Evolutionary conservation across 2,113 vertebrate genomes (phyloP), one percentile per base, ranked within the genome.

Genomic region (Atherinomorus stipes): DNA sequence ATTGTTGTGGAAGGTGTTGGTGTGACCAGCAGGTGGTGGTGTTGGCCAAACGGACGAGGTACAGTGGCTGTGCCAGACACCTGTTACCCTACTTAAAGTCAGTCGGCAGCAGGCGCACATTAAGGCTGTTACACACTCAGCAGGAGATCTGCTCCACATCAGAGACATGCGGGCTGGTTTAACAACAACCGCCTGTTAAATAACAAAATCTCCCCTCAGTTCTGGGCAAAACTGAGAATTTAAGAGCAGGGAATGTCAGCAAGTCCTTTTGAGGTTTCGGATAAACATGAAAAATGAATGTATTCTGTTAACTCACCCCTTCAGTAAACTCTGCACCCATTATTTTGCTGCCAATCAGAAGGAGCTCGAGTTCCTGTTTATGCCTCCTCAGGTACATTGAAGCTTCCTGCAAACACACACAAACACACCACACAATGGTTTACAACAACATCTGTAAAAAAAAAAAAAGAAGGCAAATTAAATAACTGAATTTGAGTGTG

Each of bases 301-400:
- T 18, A 0, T 2, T 49, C 4, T 38, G 12, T 31, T 37, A 45
- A 88, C 92, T 83, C 80, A 99, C 97, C 89, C 94, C 95, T 76
- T 98, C 96, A 0, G 88, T 90, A 82, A 96, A 97, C 21, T 88
- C 77, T 37, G 95, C 94, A 25, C 95, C 96, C 23, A 98, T 93
- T 8, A 91, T 91, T 0, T 90, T 87, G 13, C 95, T 94, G 60
- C 96, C 95, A 21, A 94, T 93, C 62, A 91, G 88, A 63, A 99
- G 81, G 11, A 99, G 90, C 76, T 96, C 94, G 45, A 94, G 89
- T 76, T 98, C 97, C 81, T 95, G 91, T 83, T 90, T 93, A 87
- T 99, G 95, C 42, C 95, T 95, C 51, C 92, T 91, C 75, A 97
- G 78, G 81, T 97, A 95, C 31, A 45, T 12, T 0, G 69, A 84